Percentiles rank a stretch among this genome's conserved stretches.
phyloP scores from a whole-genome alignment of 2,113 vertebrate genomes.

The Dasyurus viverrinus region DNA sequence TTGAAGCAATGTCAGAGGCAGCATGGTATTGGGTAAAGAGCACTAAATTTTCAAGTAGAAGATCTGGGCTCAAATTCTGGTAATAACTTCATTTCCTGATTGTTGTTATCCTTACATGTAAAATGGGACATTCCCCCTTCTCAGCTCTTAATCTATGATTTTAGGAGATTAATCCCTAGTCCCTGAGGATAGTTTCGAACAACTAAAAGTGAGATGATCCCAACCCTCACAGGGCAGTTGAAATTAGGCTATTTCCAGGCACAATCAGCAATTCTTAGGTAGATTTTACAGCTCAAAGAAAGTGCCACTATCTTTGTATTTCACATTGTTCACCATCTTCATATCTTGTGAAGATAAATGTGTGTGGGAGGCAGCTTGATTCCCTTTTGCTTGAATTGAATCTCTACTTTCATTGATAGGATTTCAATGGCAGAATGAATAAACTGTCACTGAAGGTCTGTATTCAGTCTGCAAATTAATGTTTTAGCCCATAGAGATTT shows the following conservation, averaged over 20 bases:
- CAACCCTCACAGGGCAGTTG: neutral
- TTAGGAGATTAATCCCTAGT: neutral
- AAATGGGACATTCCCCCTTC: neutral
- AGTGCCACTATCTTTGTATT: neutral
- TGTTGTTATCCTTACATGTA: neutral
- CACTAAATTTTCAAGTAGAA: neutral
- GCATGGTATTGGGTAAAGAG: neutral
- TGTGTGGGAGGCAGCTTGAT: conserved; percentile 12
- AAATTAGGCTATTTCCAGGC: neutral
- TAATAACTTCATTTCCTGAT: neutral
- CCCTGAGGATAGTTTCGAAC: neutral
- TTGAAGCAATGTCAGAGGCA: neutral
- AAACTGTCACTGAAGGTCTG: neutral
- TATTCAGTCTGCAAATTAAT: neutral
- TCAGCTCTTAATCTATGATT: neutral
- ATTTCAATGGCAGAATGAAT: neutral
- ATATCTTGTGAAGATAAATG: neutral
- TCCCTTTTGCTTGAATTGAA: neutral
- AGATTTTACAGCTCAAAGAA: neutral
- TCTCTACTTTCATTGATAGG: neutral
- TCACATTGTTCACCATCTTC: neutral
- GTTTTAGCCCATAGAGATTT: neutral
- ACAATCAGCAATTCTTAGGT: neutral
- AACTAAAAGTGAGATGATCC: neutral
- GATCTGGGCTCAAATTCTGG: neutral